Base-by-base conservation (phyloP, 2,113 vertebrate species). In the Forbesichthys agassizii region DNA sequence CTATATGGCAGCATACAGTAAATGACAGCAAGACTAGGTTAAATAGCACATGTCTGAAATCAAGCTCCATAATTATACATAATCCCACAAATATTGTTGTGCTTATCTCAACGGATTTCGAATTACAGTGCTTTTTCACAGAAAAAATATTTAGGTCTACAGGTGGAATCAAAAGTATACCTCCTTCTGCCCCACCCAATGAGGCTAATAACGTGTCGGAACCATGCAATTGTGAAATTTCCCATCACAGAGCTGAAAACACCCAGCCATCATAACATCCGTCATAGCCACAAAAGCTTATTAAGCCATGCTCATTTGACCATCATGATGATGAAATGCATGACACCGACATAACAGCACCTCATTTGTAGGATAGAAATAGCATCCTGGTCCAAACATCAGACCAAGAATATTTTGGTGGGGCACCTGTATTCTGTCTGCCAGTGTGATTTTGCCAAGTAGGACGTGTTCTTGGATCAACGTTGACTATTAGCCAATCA, bases 81-180 rank as follows among this genome's bases (percentile, higher is more conserved):
- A 78, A 87, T 80, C 80, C 69, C 75, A 67, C 71, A 75, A 76
- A 79, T 64, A 69, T 10, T 58, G 61, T 54, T n/a, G 66, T 69
- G 78, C 68, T 82, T 65, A 80, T 74, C 69, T 67, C 2, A 57
- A 61, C 48, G 12, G 69, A 54, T 58, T 69, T 47, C 58, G 73
- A 80, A 80, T 85, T 79, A 73, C 78, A 82, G 83, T 27, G 27
- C 74, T 73, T 65, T 54, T 68, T 63, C 73, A 68, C 55, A 74
- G 70, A 3, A 52, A 27, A 73, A 85, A 74, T 61, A 54, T 48
- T 48, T 52, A 63, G 68, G 72, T 68, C 55, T 59, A 83, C 79
- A 84, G 79, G 78, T 85, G 86, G 87, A 87, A 88, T 87, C 71
- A 74, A 67, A 90, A 88, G 86, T 80, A 89, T 27, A 85, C 62